Evolutionary conservation across 2,797 vertebrate genomes (phyloP).

Genomic region (Chrosomus eos): DNA sequence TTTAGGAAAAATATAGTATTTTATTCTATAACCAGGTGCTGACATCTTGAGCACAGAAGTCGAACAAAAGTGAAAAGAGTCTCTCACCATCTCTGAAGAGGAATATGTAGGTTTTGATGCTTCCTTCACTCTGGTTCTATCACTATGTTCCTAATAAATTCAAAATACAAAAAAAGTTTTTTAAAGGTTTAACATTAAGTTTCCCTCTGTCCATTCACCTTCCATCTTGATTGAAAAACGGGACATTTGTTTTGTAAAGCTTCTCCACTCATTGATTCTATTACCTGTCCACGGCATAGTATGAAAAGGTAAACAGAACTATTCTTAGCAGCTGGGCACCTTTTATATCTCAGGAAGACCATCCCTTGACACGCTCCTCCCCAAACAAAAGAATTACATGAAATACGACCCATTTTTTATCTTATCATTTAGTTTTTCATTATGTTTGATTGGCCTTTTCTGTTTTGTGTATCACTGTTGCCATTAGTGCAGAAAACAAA

Average conservation of each 20-base stretch:
- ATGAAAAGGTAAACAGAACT: conserved; percentile 59
- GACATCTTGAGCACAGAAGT: not conserved
- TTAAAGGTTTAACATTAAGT: not conserved
- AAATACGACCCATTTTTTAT: conserved; percentile 52
- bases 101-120: conserved; percentile 59
- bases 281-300: conserved; percentile 34
- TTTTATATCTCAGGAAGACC: conserved; percentile 72
- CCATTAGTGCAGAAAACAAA: not conserved
- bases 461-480: not conserved
- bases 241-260: conserved; percentile 7
- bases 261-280: conserved; percentile 12
- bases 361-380: conserved; percentile 63
- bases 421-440: conserved; percentile 29
- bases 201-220: not conserved
- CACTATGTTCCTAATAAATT: conserved; percentile 67
- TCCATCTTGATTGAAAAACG: not conserved
- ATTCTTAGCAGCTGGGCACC: conserved; percentile 70
- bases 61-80: not conserved
- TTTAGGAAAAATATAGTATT: conserved; percentile 59
- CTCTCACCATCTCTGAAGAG: conserved; percentile 76
- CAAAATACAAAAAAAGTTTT: conserved; percentile 47
- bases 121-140: conserved; percentile 63
- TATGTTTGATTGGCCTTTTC: not conserved
- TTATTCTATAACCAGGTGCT: not conserved
- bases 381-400: conserved; percentile 42